These are phyloP conservation scores for Nomada goodeniana DNA, from an alignment of 2,888 invertebrate species.

Conservation along the genomic window DNA sequence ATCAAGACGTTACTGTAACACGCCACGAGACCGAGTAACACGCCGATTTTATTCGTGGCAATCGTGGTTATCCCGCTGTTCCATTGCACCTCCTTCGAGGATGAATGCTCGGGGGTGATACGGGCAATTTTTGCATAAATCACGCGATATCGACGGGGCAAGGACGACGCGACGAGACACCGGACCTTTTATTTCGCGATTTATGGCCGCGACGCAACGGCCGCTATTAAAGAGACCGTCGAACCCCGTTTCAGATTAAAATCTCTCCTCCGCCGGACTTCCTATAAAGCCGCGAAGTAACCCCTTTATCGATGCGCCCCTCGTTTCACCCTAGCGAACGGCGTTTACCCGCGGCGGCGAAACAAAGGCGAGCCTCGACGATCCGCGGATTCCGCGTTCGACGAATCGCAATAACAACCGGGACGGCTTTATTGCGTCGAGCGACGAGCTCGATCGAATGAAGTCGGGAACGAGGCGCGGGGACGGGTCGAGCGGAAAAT, in stretches of 20 bases:
- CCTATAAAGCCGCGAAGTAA: background rate
- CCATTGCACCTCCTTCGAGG: background rate
- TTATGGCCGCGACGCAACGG: conserved; percentile 38
- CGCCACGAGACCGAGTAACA: background rate
- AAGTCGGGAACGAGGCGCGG: no score
- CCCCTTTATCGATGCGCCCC: background rate
- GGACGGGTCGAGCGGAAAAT: no score
- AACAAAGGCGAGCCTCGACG: no score
- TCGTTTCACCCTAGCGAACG: background rate
- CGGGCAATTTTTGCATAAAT: conserved; percentile 40
- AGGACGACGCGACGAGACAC: conserved; percentile 25
- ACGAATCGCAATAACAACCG: no score
- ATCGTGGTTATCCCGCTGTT: conserved; percentile 23
- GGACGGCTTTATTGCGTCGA: no score
- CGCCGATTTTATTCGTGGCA: background rate
- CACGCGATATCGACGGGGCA: conserved; percentile 31
- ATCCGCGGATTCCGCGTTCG: no score
- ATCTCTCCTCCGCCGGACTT: background rate
- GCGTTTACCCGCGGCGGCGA: background rate
- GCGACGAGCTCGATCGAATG: no score
- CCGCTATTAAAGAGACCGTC: conserved; percentile 29
- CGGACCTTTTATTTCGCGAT: conserved; percentile 39
- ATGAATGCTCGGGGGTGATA: conserved; percentile 10
- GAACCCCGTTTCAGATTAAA: conserved; percentile 26
- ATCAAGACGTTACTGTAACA: no score